Percentiles rank a stretch among this genome's conserved stretches.
phyloP scores from a whole-genome alignment of 2,113 vertebrate genomes.

The Cranoglanis bouderius region DNA sequence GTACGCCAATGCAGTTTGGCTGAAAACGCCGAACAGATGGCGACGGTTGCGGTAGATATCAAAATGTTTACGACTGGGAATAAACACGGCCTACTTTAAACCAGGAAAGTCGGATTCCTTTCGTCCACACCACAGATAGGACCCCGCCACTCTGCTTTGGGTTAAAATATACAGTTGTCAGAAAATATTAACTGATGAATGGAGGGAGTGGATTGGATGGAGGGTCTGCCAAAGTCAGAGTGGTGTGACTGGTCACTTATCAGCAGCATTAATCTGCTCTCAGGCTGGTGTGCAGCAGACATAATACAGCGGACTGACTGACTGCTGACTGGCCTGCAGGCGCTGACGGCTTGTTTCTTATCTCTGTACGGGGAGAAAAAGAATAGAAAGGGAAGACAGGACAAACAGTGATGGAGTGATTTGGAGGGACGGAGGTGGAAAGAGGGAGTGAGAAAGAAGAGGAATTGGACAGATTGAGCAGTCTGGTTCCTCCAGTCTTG shows the following conservation, averaged over 20 bases:
- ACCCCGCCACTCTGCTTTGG: conserved; percentile 69
- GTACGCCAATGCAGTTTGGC: conserved; percentile 68
- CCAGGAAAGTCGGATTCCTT: conserved; percentile 70
- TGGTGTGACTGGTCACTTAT: conserved; percentile 73
- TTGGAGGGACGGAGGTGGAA: conserved; percentile 10
- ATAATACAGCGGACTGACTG: conserved; percentile 70
- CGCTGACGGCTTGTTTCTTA: conserved; percentile 55
- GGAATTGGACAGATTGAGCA: conserved; percentile 37
- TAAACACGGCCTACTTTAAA: conserved; percentile 77
- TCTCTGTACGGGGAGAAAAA: conserved; percentile 40
- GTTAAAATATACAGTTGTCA: conserved; percentile 80
- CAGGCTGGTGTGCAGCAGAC: conserved; percentile 69
- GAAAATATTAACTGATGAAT: conserved; percentile 78
- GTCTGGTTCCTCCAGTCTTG: conserved; percentile 19
- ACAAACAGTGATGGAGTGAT: conserved; percentile 12
- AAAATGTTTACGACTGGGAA: conserved; percentile 78
- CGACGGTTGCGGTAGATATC: conserved; percentile 76
- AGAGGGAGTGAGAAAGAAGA: conserved; percentile 17
- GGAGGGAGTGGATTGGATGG: conserved; percentile 49
- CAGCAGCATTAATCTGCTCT: conserved; percentile 75
- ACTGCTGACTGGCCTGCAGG: conserved; percentile 45
- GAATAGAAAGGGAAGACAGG: conserved; percentile 11
- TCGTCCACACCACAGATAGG: conserved; percentile 68
- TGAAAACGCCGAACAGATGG: conserved; percentile 76
- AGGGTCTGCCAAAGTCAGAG: conserved; percentile 58